These are phyloP conservation scores for Pyralis farinalis DNA, from an alignment of 2,888 invertebrate species.

Conservation along the genomic window DNA sequence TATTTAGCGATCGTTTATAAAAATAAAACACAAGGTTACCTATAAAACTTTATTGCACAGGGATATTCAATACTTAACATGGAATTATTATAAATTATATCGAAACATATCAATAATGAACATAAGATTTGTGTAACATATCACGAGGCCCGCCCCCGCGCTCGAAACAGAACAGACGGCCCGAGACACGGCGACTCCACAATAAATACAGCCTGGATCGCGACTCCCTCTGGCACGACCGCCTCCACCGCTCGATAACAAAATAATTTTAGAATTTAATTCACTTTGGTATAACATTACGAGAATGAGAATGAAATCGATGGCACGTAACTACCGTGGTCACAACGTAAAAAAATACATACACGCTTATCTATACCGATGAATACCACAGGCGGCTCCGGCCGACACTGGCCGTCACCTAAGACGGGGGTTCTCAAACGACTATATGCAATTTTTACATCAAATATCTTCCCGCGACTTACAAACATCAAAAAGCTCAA, in stretches of 20 bases:
- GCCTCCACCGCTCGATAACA: no score
- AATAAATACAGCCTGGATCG: no score
- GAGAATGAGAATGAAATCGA: conserved; percentile 13
- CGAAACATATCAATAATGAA: conserved; percentile 14
- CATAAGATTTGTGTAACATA: conserved; percentile 3
- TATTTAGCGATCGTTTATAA: no score
- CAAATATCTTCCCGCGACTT: no score
- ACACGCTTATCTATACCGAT: conserved; percentile 8
- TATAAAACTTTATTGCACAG: conserved; percentile 72
- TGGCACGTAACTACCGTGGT: conserved; percentile 16
- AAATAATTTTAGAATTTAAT: conserved; percentile 21
- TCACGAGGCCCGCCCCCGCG: conserved; percentile 2
- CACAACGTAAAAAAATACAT: conserved; percentile 13
- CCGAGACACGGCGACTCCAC: no score
- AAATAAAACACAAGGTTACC: conserved; percentile 27
- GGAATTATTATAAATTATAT: conserved; percentile 41
- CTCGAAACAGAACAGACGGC: no score
- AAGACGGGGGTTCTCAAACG: no score
- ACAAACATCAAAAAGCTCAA: no score
- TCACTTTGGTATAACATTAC: conserved; percentile 18
- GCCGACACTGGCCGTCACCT: no score
- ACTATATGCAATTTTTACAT: no score
- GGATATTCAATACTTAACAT: conserved; percentile 55
- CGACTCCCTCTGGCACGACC: no score
- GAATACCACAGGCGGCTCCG: neutral